These are phyloP conservation scores for Drosophila melanogaster DNA, from an alignment of 1,140 invertebrate genomes.

Conservation along the genomic window DNA sequence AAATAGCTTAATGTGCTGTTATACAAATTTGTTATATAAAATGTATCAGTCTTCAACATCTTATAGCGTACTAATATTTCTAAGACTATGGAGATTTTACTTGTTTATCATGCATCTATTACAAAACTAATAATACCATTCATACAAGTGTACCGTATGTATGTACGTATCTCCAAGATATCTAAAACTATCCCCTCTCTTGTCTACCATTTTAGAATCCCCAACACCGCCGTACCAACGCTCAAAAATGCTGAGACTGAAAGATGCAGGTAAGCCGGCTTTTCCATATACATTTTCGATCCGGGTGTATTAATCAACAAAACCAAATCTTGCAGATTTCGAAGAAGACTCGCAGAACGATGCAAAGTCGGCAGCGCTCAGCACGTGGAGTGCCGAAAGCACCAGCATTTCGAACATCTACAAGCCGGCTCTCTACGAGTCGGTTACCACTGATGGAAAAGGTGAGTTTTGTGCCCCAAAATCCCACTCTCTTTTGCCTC, in stretches of 20 bases:
- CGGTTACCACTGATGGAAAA: slow-evolving; percentile 91
- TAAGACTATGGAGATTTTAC: too few species aligned
- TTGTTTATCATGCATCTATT: too few species aligned
- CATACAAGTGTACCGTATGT: not conserved
- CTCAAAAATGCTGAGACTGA: slow-evolving; percentile 88
- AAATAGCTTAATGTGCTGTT: too few species aligned
- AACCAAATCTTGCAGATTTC: slow-evolving; percentile 49
- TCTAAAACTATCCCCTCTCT: slow-evolving; percentile 1
- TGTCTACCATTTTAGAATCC: slow-evolving; percentile 87
- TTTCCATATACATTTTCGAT: not conserved
- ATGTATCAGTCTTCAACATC: too few species aligned
- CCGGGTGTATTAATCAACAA: not conserved
- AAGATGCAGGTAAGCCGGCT: slow-evolving; percentile 88
- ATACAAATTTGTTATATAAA: too few species aligned
- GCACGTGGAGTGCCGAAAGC: slow-evolving; percentile 44
- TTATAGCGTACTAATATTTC: too few species aligned
- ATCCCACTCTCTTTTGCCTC: not conserved
- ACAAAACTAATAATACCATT: not conserved
- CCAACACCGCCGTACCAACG: slow-evolving; percentile 90
- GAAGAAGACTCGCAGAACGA: slow-evolving; percentile 73
- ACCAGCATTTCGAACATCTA: slow-evolving; percentile 67
- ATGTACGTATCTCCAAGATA: slow-evolving; percentile 6
- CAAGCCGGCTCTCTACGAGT: slow-evolving; percentile 84
- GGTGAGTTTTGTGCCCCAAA: slow-evolving; percentile 85
- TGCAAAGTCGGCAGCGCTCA: slow-evolving; percentile 48